Base-by-base conservation (phyloP, 1,140 invertebrate genomes). In the Drosophila funebris region DNA sequence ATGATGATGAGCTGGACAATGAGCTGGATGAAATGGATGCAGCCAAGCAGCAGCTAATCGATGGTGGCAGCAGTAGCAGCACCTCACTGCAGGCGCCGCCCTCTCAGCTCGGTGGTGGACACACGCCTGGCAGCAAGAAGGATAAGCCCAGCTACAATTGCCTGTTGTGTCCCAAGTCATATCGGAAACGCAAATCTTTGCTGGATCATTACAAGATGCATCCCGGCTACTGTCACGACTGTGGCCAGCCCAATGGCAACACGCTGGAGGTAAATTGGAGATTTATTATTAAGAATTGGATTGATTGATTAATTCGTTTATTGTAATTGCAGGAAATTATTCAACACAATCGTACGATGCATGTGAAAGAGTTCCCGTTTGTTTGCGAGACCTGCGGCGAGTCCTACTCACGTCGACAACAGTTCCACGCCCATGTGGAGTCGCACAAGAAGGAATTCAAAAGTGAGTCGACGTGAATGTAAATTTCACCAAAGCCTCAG, bases 361-460 rank as follows among this genome's bases (percentile, higher is more conserved):
- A 92, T 46, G 76, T 83, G 4, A 91, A 92, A 69, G 90, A 92
- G 74, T 92, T 90, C 58, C 91, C 91, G n/a, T 91, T 91, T 61
- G 88, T 92, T 5, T 92, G 91, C 52, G 90, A 92, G 18, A 91
- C 81, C 4, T 92, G 91, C 46, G 91, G 91, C n/a, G 91, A 92
- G 68, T 91, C 90, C 20, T 91, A 92, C 56, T 91, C 90, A 9
- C 78, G 91, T 4, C 76, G 84, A 4, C 91, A 92, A 69, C 91
- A 92, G 73, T 92, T 91, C 57, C 90, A 90, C 44, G 91, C 90
- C 24, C 91, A 92, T 54, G 88, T 92, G 39, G 90, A 91, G 63
- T 90, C 90, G 48, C 91, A 92, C 73, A 91, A 90, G 76, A 91
- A 92, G 78, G 90, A 91, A 76, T 82, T 90, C 74, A 91, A 91